Conservation (phyloP, 2,113 vertebrate species). For the Mormyrus lacerda region DNA sequence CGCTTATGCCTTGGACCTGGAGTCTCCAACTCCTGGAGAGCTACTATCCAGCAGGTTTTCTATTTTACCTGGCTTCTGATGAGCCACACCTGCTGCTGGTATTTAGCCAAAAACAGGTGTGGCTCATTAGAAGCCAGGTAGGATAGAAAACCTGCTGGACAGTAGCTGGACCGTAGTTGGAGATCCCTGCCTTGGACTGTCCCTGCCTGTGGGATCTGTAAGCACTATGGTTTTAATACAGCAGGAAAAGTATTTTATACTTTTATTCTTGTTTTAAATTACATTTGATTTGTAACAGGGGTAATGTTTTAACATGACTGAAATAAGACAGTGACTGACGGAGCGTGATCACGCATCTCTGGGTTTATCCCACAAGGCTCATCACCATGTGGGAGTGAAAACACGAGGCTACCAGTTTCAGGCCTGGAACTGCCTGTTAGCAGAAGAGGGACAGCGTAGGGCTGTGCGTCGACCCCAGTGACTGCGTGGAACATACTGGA, state of each 20-base stretch:
- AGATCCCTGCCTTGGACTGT: neutral
- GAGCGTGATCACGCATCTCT: neutral
- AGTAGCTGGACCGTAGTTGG: too few relatives aligned
- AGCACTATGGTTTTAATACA: neutral
- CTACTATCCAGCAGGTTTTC: too few relatives aligned
- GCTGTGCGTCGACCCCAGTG: neutral
- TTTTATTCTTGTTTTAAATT: neutral
- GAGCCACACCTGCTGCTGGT: too few relatives aligned
- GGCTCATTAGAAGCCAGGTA: too few relatives aligned
- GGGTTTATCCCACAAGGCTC: neutral
- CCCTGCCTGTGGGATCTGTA: neutral
- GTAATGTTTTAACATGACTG: neutral
- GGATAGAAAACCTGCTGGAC: too few relatives aligned
- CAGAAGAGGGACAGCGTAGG: neutral
- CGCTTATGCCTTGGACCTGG: neutral
- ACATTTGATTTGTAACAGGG: neutral
- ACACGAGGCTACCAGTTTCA: neutral
- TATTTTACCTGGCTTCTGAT: too few relatives aligned
- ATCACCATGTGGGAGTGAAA: neutral
- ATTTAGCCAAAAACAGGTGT: too few relatives aligned
- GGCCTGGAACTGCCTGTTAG: neutral
- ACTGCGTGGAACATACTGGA: neutral
- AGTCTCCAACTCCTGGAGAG: too few relatives aligned
- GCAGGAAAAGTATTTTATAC: neutral
- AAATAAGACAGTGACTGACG: neutral